Percentiles rank a stretch among this genome's conserved stretches.
These are phyloP conservation scores for Setophaga coronata DNA, from an alignment of 2,113 vertebrate genomes.

Conservation along the genomic window DNA sequence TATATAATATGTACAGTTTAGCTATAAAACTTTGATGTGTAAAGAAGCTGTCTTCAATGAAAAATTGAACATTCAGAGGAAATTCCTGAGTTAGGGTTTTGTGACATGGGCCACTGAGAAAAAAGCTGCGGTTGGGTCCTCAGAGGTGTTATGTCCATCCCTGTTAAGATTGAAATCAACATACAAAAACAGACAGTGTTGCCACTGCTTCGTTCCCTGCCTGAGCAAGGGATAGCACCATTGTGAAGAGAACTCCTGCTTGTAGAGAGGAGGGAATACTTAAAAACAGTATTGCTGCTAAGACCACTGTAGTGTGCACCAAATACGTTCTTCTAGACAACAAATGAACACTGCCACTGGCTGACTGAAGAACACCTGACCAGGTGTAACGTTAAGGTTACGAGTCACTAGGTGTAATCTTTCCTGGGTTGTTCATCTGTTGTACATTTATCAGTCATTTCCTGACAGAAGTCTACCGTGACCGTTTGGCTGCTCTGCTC, in stretches of 20 bases:
- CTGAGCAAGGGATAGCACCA: conserved; percentile 86
- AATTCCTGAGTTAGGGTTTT: conserved; percentile 99
- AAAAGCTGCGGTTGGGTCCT: conserved; percentile 89
- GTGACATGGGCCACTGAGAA: conserved; percentile 94
- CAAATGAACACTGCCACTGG: conserved; percentile 85
- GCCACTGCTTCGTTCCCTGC: conserved; percentile 81
- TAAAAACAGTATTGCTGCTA: conserved; percentile 85
- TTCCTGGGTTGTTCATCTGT: conserved; percentile 97
- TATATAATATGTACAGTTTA: conserved; percentile 91
- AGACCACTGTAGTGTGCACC: conserved; percentile 89
- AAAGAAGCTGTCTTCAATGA: conserved; percentile 92
- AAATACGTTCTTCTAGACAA: conserved; percentile 78
- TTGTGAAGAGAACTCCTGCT: conserved; percentile 81
- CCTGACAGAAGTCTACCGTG: conserved; percentile 98
- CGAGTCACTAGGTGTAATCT: conserved; percentile 86
- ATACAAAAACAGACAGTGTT: conserved; percentile 84
- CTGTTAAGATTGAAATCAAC: conserved; percentile 87
- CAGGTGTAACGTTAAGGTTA: conserved; percentile 71
- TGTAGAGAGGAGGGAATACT: conserved; percentile 80
- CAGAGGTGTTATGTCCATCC: conserved; percentile 90
- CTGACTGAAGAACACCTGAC: conserved; percentile 81
- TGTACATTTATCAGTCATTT: conserved; percentile 99
- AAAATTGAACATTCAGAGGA: conserved; percentile 98
- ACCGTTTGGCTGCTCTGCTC: conserved; percentile 93
- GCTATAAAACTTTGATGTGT: conserved; percentile 88